Percentiles rank a stretch among this genome's conserved stretches.
Conservation (phyloP, 2,888 invertebrate genomes). For the Meta bourneti region DNA sequence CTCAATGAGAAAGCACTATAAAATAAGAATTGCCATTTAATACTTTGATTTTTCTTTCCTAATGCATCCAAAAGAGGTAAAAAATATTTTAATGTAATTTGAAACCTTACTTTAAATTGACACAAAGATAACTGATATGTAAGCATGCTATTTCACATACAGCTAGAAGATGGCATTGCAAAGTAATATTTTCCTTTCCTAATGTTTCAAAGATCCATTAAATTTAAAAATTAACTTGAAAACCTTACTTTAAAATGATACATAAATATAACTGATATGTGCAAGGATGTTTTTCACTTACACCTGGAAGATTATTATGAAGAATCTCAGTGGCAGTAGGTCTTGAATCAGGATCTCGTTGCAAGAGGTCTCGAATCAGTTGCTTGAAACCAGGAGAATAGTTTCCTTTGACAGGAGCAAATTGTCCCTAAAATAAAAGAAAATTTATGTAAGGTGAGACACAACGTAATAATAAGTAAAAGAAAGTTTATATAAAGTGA, state of each 20-base stretch:
- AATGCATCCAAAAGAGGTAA: no score
- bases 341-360: conserved; percentile 84
- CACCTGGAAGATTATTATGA: conserved; percentile 82
- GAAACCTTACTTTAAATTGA: no score
- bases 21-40: no score
- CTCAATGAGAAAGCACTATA: no score
- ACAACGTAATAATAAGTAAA: not conserved
- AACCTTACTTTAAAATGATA: not conserved
- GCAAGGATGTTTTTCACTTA: conserved; percentile 12
- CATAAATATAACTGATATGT: not conserved
- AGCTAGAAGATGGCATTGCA: no score
- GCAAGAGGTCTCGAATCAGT: conserved; percentile 85
- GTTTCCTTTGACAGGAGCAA: conserved; percentile 85
- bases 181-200: no score
- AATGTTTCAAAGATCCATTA: not conserved
- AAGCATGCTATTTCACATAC: no score
- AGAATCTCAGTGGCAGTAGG: conserved; percentile 85
- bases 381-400: conserved; percentile 86
- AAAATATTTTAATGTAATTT: no score
- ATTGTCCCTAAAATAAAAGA: conserved; percentile 84
- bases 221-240: not conserved
- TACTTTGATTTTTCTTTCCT: no score
- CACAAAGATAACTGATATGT: no score
- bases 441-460: not conserved
- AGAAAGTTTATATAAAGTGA: not conserved